A percentile compares a stretch with the other conserved stretches of the same genome.
phyloP scores from a whole-genome alignment of 2,888 invertebrate species.

The Drosophila leonis region DNA sequence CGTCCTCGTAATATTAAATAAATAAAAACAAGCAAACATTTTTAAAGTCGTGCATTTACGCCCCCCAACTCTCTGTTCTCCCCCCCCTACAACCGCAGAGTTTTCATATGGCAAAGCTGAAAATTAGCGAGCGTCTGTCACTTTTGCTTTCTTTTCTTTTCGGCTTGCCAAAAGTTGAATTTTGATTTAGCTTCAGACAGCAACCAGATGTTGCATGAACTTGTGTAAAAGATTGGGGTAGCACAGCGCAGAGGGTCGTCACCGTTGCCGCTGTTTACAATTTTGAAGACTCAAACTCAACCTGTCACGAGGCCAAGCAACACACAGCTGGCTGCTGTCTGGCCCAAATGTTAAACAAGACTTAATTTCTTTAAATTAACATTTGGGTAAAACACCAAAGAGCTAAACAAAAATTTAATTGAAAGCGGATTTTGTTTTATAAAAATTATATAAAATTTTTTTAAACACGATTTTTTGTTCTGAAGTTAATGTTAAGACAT shows the following conservation, averaged over 20 bases:
- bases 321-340: conserved; percentile 36
- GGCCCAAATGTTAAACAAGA: conserved; percentile 37
- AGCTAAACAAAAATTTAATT: not conserved
- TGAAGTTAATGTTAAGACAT: not conserved
- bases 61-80: not conserved
- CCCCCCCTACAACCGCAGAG: not conserved
- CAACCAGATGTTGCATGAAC: conserved; percentile 54
- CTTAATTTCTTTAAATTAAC: conserved; percentile 63
- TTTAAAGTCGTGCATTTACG: conserved; percentile 50
- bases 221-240: conserved; percentile 1
- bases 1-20: conserved; percentile 69
- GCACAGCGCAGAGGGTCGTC: not conserved
- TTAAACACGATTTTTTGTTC: not conserved
- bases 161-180: conserved; percentile 44
- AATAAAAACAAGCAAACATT: conserved; percentile 67
- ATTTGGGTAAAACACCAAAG: conserved; percentile 24
- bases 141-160: conserved; percentile 58
- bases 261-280: not conserved
- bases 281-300: not conserved
- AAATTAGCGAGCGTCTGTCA: conserved; percentile 77
- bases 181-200: conserved; percentile 60
- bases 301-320: conserved; percentile 4
- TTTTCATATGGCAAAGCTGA: conserved; percentile 61
- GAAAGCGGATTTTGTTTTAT: not conserved
- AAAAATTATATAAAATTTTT: not conserved